Percentiles rank a stretch among this genome's conserved stretches.
These are phyloP conservation scores for Lutjanus argentimaculatus DNA, from an alignment of 2,797 vertebrate species.

Conservation along the genomic window DNA sequence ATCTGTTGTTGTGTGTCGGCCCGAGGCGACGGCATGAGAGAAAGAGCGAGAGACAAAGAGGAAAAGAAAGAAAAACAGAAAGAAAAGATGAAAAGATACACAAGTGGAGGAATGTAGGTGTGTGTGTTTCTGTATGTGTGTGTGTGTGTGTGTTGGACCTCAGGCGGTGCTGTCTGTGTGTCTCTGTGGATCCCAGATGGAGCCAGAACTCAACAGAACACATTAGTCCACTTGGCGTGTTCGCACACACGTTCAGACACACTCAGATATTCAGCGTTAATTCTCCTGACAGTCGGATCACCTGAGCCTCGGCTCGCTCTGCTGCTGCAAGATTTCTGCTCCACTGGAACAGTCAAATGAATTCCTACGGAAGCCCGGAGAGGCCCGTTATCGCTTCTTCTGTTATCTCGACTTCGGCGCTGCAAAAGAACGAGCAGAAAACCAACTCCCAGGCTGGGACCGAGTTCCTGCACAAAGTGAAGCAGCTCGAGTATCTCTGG, in stretches of 20 bases:
- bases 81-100: slow-evolving; percentile 64
- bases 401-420: slow-evolving; percentile 25
- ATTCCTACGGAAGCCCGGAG: slow-evolving; percentile 57
- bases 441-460: slow-evolving; percentile 37
- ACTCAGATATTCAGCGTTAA: slow-evolving; percentile 59
- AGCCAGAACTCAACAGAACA: slow-evolving; percentile 76
- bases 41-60: slow-evolving; percentile 58
- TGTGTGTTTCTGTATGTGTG: slow-evolving; percentile 26
- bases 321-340: slow-evolving; percentile 68
- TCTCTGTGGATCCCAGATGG: slow-evolving; percentile 81
- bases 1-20: slow-evolving; percentile 76
- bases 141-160: slow-evolving; percentile 55
- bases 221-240: slow-evolving; percentile 78
- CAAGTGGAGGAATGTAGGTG: slow-evolving; percentile 33
- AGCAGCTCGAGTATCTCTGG: slow-evolving; percentile 4
- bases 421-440: slow-evolving; percentile 19
- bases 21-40: slow-evolving; percentile 63
- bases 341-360: slow-evolving; percentile 48
- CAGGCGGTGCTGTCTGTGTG: slow-evolving; percentile 61
- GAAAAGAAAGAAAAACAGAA: slow-evolving; percentile 29
- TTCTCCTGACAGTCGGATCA: slow-evolving; percentile 73
- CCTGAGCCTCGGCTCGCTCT: slow-evolving; percentile 69
- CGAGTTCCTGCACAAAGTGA: neutral
- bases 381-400: slow-evolving; percentile 51
- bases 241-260: slow-evolving; percentile 67